Conservation (phyloP, 2,888 invertebrate genomes). For the Muschampia staudingeri region DNA sequence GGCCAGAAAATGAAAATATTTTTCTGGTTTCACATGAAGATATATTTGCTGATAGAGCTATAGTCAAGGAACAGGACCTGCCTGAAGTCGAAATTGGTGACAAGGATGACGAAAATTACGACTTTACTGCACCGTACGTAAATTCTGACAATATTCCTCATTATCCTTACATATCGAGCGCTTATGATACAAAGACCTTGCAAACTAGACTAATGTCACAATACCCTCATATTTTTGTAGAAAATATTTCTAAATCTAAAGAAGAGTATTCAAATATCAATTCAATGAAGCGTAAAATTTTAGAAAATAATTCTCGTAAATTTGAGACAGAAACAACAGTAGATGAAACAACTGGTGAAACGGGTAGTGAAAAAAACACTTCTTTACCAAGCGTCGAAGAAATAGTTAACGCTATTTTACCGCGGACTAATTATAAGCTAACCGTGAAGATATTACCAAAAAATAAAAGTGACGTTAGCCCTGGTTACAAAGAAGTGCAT, state of each 20-base stretch:
- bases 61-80: conserved; percentile 73
- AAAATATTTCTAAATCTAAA: conserved; percentile 74
- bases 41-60: conserved; percentile 77
- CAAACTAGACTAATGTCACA: conserved; percentile 80
- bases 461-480: conserved; percentile 73
- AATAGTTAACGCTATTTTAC: conserved; percentile 72
- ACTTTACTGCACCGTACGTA: conserved; percentile 70
- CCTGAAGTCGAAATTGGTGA: conserved; percentile 69
- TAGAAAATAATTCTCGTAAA: conserved; percentile 11
- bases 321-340: conserved; percentile 2
- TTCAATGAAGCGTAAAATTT: conserved; percentile 36
- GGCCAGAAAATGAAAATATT: conserved; percentile 36
- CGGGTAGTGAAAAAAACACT: conserved; percentile 53
- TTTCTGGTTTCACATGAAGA: conserved; percentile 75
- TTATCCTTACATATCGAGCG: conserved; percentile 61
- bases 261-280: conserved; percentile 54
- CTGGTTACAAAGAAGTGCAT: conserved; percentile 84
- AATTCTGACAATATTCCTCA: conserved; percentile 51
- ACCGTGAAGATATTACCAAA: conserved; percentile 84
- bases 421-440: conserved; percentile 78
- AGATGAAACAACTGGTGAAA: conserved; percentile 39
- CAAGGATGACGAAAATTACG: conserved; percentile 64
- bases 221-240: conserved; percentile 85
- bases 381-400: conserved; percentile 68
- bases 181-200: conserved; percentile 72